Conservation (phyloP, 1,140 invertebrate species). For the Tetramorium parvispinum region DNA sequence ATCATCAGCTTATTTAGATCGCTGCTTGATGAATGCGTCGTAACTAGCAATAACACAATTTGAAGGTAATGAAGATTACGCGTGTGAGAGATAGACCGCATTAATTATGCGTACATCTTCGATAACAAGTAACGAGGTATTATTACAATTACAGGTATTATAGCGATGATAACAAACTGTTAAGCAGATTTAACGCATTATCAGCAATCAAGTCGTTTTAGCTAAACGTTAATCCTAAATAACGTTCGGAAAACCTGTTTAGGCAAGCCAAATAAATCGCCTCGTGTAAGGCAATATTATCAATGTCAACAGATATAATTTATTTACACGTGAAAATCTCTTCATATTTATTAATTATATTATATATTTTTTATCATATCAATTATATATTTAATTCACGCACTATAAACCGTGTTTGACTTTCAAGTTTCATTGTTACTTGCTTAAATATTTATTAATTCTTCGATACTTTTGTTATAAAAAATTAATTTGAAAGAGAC, state of each 20-base stretch:
- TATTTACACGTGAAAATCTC: background rate
- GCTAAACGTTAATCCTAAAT: background rate
- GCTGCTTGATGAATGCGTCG: background rate
- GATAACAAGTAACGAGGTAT: conserved; percentile 14
- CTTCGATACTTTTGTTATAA: background rate
- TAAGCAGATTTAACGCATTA: background rate
- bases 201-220: background rate
- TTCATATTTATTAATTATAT: background rate
- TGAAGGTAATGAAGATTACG: conserved; percentile 4
- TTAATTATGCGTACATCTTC: conserved; percentile 17
- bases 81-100: background rate
- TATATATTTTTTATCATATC: too few species aligned
- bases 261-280: background rate
- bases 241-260: background rate
- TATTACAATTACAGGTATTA: too few species aligned
- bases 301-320: background rate
- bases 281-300: background rate
- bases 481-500: background rate
- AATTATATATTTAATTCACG: too few species aligned
- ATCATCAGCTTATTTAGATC: conserved; percentile 7
- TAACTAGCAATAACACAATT: conserved; percentile 15
- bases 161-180: background rate
- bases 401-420: too few species aligned
- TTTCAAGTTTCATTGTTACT: too few species aligned
- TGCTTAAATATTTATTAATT: background rate